Evolutionary conservation across 2,113 vertebrate genomes (phyloP), one percentile per base, ranked within the genome.

Genomic region (Salminus brasiliensis): DNA sequence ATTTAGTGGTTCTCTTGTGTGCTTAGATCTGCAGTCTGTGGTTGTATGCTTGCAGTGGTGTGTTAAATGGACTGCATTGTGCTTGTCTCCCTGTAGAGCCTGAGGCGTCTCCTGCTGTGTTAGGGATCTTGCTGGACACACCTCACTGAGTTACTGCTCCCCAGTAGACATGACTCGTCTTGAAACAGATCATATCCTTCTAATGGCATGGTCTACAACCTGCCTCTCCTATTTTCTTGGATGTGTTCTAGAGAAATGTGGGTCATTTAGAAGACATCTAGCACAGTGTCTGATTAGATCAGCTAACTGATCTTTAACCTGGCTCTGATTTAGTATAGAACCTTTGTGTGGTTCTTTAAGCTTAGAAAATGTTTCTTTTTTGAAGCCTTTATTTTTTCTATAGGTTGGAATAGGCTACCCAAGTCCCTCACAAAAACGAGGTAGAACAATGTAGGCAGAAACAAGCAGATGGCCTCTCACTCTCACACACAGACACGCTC

Each of bases 381-480:
- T 47, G 15, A 15, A 12, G 16, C 39, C 8, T 41, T 41, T 41
- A 10, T 41, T 41, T 47, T 47, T 47, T 2, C 32, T 55, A n/a
- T 43, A 23, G 74, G 2, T 47, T 10, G n/a, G 47, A n/a, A 23
- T 45, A 43, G 59, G 34, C 36, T 53, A 69, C 88, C 84, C 88
- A 85, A 83, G 79, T 76, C 83, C 70, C 72, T 81, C 79, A 87
- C 87, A 84, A 85, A 57, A 57, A 72, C 76, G 82, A 91, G 84
- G 68, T 87, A 85, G 85, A 89, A 88, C 86, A 6, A 59, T 88
- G 92, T 92, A 92, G 89, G 89, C 89, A 94, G 92, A 90, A 92
- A 88, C 72, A 85, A 87, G 95, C 96, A 96, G 96, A 98, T 94
- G 96, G 96, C 91, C 94, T 95, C 62, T 5, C n/a, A n/a, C n/a